These are phyloP conservation scores for Hexactinellida sp. DNA, from an alignment of 37 sponge, comb jelly and placozoan genomes.

Conservation along the genomic window DNA sequence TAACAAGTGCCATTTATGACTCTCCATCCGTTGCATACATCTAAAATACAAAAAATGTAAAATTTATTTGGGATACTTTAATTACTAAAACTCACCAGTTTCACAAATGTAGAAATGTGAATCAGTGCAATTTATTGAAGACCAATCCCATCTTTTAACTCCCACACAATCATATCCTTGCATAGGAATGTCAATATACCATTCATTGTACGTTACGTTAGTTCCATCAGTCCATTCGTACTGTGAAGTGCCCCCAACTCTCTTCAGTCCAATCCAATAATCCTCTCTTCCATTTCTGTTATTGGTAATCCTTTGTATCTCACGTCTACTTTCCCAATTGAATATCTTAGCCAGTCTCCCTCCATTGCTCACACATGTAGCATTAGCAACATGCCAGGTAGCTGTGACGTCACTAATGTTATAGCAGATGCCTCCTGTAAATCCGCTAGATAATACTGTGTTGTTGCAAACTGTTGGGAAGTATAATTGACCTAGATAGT, in stretches of 20 bases:
- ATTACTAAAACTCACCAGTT: background rate
- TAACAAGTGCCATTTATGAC: background rate
- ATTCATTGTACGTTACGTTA: background rate
- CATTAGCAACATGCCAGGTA: background rate
- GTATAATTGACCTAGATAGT: too few relatives aligned
- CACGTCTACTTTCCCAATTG: background rate
- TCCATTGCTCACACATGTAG: background rate
- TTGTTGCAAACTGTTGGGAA: too few relatives aligned
- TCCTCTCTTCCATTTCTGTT: background rate
- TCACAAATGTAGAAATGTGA: background rate
- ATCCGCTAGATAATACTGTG: too few relatives aligned
- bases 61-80: background rate
- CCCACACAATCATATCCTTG: background rate
- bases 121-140: background rate
- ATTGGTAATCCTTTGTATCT: background rate
- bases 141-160: background rate
- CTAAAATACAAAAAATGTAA: background rate
- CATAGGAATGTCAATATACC: background rate
- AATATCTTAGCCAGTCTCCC: background rate
- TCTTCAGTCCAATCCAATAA: constrained; percentile 1
- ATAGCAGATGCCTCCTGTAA: background rate
- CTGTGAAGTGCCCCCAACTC: background rate
- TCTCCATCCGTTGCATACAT: background rate
- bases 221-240: background rate
- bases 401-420: background rate